Evolutionary conservation across 2,888 invertebrate genomes (phyloP), one percentile per base, ranked within the genome.

Genomic region (Nematopogon swammerdamellus): DNA sequence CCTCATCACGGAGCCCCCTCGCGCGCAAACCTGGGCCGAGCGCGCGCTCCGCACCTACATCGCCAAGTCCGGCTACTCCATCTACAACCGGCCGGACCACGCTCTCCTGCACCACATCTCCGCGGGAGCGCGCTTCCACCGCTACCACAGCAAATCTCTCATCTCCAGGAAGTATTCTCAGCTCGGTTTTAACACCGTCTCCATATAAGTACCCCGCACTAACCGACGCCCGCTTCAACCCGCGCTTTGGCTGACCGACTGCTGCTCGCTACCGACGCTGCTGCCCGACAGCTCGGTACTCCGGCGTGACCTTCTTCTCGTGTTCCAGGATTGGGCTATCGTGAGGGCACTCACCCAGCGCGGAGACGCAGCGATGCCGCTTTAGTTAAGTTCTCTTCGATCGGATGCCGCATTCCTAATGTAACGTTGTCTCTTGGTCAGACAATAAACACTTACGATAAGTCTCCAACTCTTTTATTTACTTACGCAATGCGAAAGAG

Each of bases 21-120:
- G 86, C 50, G 85, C 92, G 16, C 90, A 92, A 71, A 92, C 91
- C 25, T 93, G 93, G 93, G 89, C 88, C 47, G 93, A 93, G 68
- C 84, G 93, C 50, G 87, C 86, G 43, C 81, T 92, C 52, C 82
- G 92, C 57, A 88, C 88, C 10, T 90, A 87, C 71, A 60, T 76
- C 48, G 62, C 71, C 54, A 85, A 89, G 50, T 87, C 87, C 84
- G 85, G 85, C 25, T 87, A 87, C 65, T 83, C 85, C 48, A 75
- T 87, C 54, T 74, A 86, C 51, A 83, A 85, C 29, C 86, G 82
- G 67, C 60, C 70, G 56, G 85, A 86, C 62, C 65, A 71, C 45
- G 68, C 74, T 49, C 75, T 88, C 53, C 80, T 87, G 44, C 82
- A 82, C 58, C 83, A 82, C 56, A 82, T 87, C 58, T 85, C 84